These are phyloP conservation scores for Helarctos malayanus DNA, from an alignment of 2,797 vertebrate genomes.

Conservation along the genomic window DNA sequence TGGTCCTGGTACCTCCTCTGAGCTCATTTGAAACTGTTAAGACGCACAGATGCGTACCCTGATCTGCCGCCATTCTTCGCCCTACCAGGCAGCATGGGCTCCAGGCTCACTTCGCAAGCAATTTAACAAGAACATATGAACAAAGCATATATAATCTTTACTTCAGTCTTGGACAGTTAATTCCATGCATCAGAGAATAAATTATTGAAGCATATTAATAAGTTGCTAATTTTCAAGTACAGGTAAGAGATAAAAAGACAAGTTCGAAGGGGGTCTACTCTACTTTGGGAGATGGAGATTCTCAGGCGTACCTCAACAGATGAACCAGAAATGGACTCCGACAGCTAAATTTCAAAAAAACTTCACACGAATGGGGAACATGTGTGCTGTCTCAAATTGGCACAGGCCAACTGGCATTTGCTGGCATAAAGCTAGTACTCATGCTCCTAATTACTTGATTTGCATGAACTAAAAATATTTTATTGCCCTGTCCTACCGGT, in stretches of 20 bases:
- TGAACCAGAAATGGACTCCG: background rate
- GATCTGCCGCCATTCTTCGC: background rate
- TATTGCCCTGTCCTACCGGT: background rate
- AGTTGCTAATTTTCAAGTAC: constrained; percentile 51
- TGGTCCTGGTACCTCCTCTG: background rate
- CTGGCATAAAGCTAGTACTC: constrained; percentile 1
- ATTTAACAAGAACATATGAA: constrained; percentile 33
- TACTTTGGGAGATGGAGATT: background rate
- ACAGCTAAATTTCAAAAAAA: constrained; percentile 10
- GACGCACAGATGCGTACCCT: background rate
- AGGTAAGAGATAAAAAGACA: constrained; percentile 11
- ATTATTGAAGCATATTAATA: constrained; percentile 48
- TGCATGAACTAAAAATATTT: constrained; percentile 61
- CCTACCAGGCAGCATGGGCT: background rate
- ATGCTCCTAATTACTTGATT: constrained; percentile 45
- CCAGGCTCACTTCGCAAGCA: background rate
- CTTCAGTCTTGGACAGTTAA: background rate
- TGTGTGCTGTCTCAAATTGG: background rate
- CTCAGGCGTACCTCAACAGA: background rate
- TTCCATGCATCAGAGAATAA: constrained; percentile 52
- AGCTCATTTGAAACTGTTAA: background rate
- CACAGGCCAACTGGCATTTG: constrained; percentile 12
- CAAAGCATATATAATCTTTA: background rate
- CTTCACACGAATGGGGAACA: background rate
- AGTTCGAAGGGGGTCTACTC: constrained; percentile 6